Base-by-base conservation (phyloP, 23 tunicate species). In the Styela clava region DNA sequence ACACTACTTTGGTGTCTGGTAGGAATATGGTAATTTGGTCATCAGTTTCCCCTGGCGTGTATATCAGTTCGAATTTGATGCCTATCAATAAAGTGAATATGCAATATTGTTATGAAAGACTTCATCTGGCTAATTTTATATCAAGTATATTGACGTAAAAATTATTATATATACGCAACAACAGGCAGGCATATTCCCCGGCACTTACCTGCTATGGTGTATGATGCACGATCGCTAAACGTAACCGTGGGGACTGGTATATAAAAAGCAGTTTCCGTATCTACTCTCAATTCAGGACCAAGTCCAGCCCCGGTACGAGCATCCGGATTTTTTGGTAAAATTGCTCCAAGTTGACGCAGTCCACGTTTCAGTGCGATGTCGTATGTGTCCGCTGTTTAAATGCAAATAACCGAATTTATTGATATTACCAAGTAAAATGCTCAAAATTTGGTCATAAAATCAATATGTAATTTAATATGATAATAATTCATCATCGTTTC, bases 11-110 rank as follows among this genome's bases (percentile, higher is more conserved):
- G 70, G 67, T 56, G 22, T 89, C 89, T 20, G 98, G 95, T 31
- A 94, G 35, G 90, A 87, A 88, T 22, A 94, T 84, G 2, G 90
- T 71, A 24, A 82, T 88, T 76, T 94, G 91, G 64, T 94, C 98
- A 82, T 85, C 82, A 3, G 98, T 89, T 86, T 94, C 98, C 2
- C 98, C 98, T 34, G 98, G 98, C 9, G 98, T 88, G 84, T 92
- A 94, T 23, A 90, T 85, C 16, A 90, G 79, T 33, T 79, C 74
- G 62, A 90, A 82, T 2, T 73, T 74, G 22, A 90, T 24, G 20
- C 96, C 96, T 90, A 16, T 3, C 20, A 16, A 25, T 21, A 56
- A n/a, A 26, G n/a, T n/a, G n/a, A n/a, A n/a, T n/a, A n/a, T n/a
- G n/a, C n/a, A 18, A n/a, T 16, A 19, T 69, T 69, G 25, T 23